Conservation (phyloP, 2,113 vertebrate genomes). For the Xyrauchen texanus region DNA sequence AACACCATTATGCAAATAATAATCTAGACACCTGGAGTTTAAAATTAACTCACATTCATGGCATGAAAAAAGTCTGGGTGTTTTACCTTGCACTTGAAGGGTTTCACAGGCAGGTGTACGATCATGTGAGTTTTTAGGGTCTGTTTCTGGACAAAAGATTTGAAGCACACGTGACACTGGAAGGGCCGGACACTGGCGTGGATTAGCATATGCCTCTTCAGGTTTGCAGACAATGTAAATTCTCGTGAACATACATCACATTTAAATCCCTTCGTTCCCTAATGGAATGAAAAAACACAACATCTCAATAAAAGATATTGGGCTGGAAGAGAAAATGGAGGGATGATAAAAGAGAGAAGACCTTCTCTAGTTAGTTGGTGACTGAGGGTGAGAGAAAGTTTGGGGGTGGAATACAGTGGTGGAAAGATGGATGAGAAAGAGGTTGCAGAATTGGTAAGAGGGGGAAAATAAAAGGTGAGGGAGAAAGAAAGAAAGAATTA, state of each 20-base stretch:
- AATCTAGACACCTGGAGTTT: neutral
- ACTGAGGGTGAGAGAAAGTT: slow-evolving; percentile 28
- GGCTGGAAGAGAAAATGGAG: slow-evolving; percentile 52
- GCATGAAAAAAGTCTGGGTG: neutral
- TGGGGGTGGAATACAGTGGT: slow-evolving; percentile 25
- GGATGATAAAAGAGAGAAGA: slow-evolving; percentile 47
- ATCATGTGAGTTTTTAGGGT: slow-evolving; percentile 99
- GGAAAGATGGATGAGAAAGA: slow-evolving; percentile 22
- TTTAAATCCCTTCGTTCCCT: slow-evolving; percentile 98
- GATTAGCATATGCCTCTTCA: slow-evolving; percentile 98
- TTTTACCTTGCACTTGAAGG: slow-evolving; percentile 94
- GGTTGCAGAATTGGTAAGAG: slow-evolving; percentile 10
- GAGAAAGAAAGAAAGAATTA: no score
- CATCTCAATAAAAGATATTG: slow-evolving; percentile 4
- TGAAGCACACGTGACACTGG: slow-evolving; percentile 99
- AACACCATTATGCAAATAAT: neutral
- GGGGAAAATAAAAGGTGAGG: neutral
- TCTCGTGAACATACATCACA: slow-evolving; percentile 95
- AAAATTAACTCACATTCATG: neutral
- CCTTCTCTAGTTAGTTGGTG: slow-evolving; percentile 38
- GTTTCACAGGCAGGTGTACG: slow-evolving; percentile 94
- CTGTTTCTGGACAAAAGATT: slow-evolving; percentile 99
- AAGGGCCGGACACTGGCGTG: slow-evolving; percentile 95
- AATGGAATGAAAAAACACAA: slow-evolving; percentile 30
- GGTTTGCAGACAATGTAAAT: slow-evolving; percentile 96